Evolutionary conservation across 2,113 vertebrate genomes (phyloP).

Genomic region (Condylura cristata): DNA sequence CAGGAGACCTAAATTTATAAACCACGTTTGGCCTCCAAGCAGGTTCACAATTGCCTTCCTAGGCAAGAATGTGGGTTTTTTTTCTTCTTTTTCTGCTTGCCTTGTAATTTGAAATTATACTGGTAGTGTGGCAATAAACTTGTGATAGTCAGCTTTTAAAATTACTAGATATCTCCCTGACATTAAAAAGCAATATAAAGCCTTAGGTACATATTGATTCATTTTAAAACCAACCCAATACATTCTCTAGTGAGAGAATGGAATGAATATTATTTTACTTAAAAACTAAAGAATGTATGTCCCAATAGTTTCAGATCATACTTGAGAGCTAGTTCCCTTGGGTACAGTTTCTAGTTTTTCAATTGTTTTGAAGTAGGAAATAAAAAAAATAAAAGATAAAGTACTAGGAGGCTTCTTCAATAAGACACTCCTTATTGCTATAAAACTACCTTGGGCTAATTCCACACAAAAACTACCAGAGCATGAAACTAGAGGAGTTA

Average conservation of each 20-base stretch:
- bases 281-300: conserved; percentile 53
- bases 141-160: conserved; percentile 55
- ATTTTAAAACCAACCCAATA: conserved; percentile 41
- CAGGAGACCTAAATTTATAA: conserved; percentile 21
- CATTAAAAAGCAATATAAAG: conserved; percentile 50
- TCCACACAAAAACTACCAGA: conserved; percentile 61
- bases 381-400: conserved; percentile 58
- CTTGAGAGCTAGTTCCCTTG: conserved; percentile 43
- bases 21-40: not conserved
- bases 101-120: conserved; percentile 65
- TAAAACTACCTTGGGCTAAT: conserved; percentile 67
- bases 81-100: conserved; percentile 59
- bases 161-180: conserved; percentile 34
- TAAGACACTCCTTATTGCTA: conserved; percentile 49
- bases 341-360: conserved; percentile 59
- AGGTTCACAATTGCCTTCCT: conserved; percentile 54
- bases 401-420: conserved; percentile 51
- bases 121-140: conserved; percentile 42
- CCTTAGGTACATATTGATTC: conserved; percentile 38
- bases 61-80: conserved; percentile 49
- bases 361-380: conserved; percentile 60
- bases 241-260: conserved; percentile 9
- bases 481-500: conserved; percentile 55
- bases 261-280: conserved; percentile 70
- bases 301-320: conserved; percentile 49